phyloP scores from a whole-genome alignment of 2,113 vertebrate genomes.

The Indicator maculatus region DNA sequence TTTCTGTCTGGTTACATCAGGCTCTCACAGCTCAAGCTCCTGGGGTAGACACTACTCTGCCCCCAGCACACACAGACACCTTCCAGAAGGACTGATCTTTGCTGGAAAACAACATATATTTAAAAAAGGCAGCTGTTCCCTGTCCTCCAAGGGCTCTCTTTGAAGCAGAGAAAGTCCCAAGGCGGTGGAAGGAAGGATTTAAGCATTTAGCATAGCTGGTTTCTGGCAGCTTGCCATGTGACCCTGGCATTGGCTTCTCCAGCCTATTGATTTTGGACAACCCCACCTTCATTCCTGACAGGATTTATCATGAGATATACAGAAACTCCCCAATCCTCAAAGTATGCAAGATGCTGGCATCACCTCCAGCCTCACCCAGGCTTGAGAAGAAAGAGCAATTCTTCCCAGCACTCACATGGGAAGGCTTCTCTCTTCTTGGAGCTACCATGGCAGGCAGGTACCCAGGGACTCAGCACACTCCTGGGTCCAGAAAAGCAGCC shows the following conservation, averaged over 20 bases:
- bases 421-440: not conserved
- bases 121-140: not conserved
- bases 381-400: constrained; percentile 39
- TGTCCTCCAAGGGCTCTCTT: not conserved
- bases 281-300: constrained; percentile 40
- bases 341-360: constrained; percentile 5
- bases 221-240: constrained; percentile 26
- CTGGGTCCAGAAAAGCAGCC: not conserved
- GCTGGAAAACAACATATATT: not conserved
- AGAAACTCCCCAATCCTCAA: constrained; percentile 17
- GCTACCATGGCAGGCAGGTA: not conserved
- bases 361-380: not conserved
- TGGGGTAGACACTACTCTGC: not conserved
- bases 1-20: not conserved
- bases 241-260: constrained; percentile 19
- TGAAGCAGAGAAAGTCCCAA: constrained; percentile 36
- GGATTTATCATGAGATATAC: constrained; percentile 8
- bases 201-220: constrained; percentile 29
- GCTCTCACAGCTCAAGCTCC: not conserved
- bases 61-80: not conserved
- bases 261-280: constrained; percentile 62
- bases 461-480: not conserved
- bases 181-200: constrained; percentile 44
- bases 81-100: not conserved
- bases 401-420: not conserved